Evolutionary conservation across 2,113 vertebrate genomes (phyloP), one percentile per base, ranked within the genome.

Genomic region (Chionodraco myersi): DNA sequence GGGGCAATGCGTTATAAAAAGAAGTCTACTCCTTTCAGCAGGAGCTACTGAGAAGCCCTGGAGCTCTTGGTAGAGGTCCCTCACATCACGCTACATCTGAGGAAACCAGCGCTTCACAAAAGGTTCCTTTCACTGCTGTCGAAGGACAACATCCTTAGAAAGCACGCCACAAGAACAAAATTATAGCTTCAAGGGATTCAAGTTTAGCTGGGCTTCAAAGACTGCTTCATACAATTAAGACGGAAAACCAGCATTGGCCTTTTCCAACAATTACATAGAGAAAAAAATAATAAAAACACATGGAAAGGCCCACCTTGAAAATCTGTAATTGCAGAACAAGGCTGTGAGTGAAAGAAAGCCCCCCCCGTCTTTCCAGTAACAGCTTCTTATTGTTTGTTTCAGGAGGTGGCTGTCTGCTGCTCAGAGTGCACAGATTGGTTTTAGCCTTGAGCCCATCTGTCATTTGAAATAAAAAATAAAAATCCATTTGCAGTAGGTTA

Each of bases 121-220:
- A 86, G 81, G 36, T 75, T 80, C 83, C 69, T 85, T 85, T 88
- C 77, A 86, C 30, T 2, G 5, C 63, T 16, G 63, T 68, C 52
- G 66, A 86, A 88, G 62, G 82, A 82, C 69, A 23, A 48, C 53
- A 6, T 77, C 74, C 65, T 83, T 79, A 79, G 77, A 84, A 89
- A 68, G 71, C 88, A 65, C 65, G 60, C 68, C 61, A 75, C 57
- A 16, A 36, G n/a, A 62, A 71, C 60, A 23, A 57, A 57, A 75
- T 52, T 36, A 79, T 36, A 48, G 63, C 47, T 57, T 64, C 0
- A 10, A 54, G n/a, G 66, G 65, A 73, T 52, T 60, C 23, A 8
- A 56, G 61, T n/a, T 14, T 12, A 52, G 74, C 26, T 7, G 18
- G 16, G 14, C 49, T 69, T 83, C 56, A 66, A n/a, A 79, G 10